A percentile compares a stretch with the other conserved stretches of the same genome.
Conservation (phyloP, 1,140 invertebrate genomes). For the Saxidomus purpurata region DNA sequence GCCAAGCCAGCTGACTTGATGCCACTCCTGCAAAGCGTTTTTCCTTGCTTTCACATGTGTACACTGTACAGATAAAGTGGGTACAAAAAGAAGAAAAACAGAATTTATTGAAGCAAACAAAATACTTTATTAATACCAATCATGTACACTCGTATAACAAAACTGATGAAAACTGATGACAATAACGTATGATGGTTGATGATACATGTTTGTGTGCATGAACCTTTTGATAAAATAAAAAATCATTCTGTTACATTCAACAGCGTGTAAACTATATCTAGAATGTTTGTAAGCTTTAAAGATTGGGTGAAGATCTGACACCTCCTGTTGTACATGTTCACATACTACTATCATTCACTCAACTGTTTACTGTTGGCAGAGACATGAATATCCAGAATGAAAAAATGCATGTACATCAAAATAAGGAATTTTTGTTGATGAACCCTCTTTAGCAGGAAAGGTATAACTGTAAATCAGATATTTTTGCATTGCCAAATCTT, state of each 20-base stretch:
- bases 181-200: slow-evolving; percentile 57
- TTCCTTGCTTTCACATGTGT: no score
- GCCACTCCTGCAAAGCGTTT: no score
- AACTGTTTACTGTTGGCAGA: background rate
- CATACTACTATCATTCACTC: background rate
- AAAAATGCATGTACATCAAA: background rate
- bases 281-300: background rate
- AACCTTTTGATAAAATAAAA: background rate
- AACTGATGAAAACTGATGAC: slow-evolving; percentile 62
- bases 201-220: slow-evolving; percentile 39
- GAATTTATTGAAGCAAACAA: slow-evolving; percentile 68
- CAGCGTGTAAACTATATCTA: background rate
- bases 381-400: background rate
- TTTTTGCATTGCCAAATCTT: no score
- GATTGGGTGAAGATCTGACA: background rate
- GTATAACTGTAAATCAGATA: no score
- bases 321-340: background rate
- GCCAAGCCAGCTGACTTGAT: no score
- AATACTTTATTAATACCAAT: slow-evolving; percentile 71
- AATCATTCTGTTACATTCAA: background rate
- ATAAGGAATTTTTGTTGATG: background rate
- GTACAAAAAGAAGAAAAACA: slow-evolving; percentile 44
- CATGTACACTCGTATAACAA: slow-evolving; percentile 69
- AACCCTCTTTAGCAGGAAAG: background rate
- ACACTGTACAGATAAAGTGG: no score